Evolutionary conservation across 1,140 invertebrate genomes (phyloP).

Genomic region (Phymorhynchus buccinoides): DNA sequence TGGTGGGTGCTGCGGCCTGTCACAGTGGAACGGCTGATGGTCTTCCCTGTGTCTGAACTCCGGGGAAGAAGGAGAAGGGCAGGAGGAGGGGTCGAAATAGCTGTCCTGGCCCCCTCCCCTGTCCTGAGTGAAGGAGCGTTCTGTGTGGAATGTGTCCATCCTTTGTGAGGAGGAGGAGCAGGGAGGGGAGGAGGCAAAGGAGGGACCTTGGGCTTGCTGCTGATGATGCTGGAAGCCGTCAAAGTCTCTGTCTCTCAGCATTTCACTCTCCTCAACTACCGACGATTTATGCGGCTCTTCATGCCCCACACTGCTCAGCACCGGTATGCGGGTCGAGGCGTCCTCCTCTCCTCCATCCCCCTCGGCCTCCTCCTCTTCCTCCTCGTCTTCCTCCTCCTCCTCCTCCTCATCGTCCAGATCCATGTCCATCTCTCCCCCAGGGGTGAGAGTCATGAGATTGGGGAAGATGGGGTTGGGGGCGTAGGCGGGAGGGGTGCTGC

Average conservation of each 20-base stretch:
- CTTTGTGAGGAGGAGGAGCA: background rate
- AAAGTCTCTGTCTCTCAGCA: background rate
- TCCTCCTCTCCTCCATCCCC: constrained; percentile 21
- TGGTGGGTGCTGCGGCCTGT: background rate
- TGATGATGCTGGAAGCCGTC: background rate
- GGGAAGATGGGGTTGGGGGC: constrained; percentile 46
- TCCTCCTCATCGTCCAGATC: constrained; percentile 48
- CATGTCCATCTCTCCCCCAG: constrained; percentile 41
- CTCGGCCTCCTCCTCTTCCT: constrained; percentile 7
- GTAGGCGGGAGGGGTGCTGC: constrained; percentile 37
- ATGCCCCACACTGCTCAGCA: constrained; percentile 33
- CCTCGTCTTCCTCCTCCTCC: constrained; percentile 33
- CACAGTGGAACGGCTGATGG: background rate
- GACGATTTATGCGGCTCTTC: background rate
- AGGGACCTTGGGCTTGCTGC: background rate
- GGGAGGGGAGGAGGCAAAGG: background rate
- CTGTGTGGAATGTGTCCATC: constrained; percentile 10
- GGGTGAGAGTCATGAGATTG: constrained; percentile 54
- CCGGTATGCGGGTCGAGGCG: constrained; percentile 21
- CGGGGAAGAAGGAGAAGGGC: background rate
- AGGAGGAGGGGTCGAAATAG: background rate
- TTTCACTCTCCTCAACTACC: constrained; percentile 23
- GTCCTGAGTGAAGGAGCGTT: constrained; percentile 17
- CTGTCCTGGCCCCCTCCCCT: background rate
- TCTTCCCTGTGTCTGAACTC: background rate